Conservation (phyloP, 2,888 invertebrate species). For the Trichopria drosophilae region DNA sequence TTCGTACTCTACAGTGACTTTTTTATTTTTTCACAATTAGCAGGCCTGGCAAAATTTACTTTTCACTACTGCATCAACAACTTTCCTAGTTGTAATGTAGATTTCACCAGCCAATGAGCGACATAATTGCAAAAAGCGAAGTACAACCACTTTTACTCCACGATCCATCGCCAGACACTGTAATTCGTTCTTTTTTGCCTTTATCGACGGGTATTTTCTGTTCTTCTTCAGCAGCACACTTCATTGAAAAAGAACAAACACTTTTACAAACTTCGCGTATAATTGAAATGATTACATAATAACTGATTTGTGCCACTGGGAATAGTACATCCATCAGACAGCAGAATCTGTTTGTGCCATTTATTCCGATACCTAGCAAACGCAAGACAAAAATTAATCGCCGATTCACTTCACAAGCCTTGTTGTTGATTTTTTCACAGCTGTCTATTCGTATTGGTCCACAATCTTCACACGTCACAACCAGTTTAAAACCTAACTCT, state of each 20-base stretch:
- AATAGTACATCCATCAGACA: not conserved
- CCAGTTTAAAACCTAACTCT: not conserved
- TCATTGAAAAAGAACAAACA: conserved; percentile 1
- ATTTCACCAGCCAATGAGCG: not conserved
- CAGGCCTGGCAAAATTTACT: not conserved
- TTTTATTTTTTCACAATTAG: not conserved
- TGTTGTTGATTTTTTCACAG: too few species aligned
- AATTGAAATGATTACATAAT: conserved; percentile 1
- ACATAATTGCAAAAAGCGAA: not conserved
- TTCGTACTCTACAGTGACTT: not conserved
- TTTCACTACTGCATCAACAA: not conserved
- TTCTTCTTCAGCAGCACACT: not conserved
- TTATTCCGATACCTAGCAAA: conserved; percentile 1
- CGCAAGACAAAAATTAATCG: not conserved
- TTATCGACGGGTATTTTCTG: not conserved
- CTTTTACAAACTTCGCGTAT: not conserved
- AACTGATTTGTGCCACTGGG: not conserved
- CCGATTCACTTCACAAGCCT: not conserved
- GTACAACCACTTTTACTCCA: not conserved
- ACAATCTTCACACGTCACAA: conserved; percentile 1
- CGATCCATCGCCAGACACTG: not conserved
- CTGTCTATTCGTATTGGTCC: not conserved
- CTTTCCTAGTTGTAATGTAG: too few species aligned
- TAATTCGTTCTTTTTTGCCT: not conserved
- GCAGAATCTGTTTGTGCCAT: not conserved